These are phyloP conservation scores for Sebastes reedi DNA, from an alignment of 2,797 vertebrate genomes.

Conservation along the genomic window DNA sequence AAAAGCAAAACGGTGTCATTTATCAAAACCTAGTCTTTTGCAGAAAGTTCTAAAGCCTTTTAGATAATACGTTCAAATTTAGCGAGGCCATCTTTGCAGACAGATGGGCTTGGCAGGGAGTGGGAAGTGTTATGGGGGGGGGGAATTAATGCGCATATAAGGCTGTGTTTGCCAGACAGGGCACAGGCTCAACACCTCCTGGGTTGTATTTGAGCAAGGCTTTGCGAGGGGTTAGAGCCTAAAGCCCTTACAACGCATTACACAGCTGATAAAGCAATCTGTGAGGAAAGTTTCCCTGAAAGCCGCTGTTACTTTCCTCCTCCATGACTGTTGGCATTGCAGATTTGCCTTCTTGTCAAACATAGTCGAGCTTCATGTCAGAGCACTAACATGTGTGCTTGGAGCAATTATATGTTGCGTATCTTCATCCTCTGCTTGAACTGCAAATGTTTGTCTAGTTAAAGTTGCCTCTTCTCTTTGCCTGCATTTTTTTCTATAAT, in stretches of 20 bases:
- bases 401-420: conserved; percentile 32
- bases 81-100: conserved; percentile 72
- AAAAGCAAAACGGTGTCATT: neutral
- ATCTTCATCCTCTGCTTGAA: conserved; percentile 23
- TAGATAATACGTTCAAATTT: conserved; percentile 54
- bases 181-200: conserved; percentile 79
- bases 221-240: conserved; percentile 75
- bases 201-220: conserved; percentile 80
- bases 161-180: conserved; percentile 76
- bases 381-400: conserved; percentile 28
- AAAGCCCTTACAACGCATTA: conserved; percentile 76
- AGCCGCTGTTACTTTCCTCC: conserved; percentile 44
- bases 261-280: conserved; percentile 79
- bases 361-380: conserved; percentile 59
- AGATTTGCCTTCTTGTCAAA: conserved; percentile 72
- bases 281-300: conserved; percentile 64
- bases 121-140: conserved; percentile 66
- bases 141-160: conserved; percentile 72
- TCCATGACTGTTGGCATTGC: conserved; percentile 54
- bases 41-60: conserved; percentile 51
- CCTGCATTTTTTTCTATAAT: conserved; percentile 1
- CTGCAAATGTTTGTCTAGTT: conserved; percentile 19
- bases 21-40: conserved; percentile 33
- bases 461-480: neutral
- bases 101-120: conserved; percentile 78